phyloP scores from a whole-genome alignment of 2,113 vertebrate genomes.

The Cryptomyrus ogoouensis region DNA sequence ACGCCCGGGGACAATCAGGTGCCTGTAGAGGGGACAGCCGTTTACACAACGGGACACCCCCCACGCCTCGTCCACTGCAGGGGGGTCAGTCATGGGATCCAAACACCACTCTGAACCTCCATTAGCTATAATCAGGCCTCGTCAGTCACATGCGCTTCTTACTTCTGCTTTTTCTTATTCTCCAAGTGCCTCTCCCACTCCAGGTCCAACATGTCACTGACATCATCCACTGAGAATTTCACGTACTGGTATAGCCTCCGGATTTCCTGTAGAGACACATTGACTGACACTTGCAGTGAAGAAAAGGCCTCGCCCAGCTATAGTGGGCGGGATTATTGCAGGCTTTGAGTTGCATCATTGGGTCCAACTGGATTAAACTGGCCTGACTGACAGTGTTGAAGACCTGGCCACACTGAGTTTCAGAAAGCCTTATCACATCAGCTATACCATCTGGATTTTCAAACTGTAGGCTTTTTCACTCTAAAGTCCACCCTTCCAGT shows the following conservation, averaged over 20 bases:
- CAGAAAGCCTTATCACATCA: not conserved
- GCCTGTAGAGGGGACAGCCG: constrained; percentile 53
- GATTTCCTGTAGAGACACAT: constrained; percentile 69
- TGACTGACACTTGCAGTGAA: not conserved
- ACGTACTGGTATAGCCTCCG: constrained; percentile 86
- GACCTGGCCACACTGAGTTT: not conserved
- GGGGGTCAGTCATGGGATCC: not conserved
- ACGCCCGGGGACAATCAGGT: constrained; percentile 78
- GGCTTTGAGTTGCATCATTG: not conserved
- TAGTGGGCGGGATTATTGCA: not conserved
- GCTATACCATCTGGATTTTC: no score
- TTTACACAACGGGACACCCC: not conserved
- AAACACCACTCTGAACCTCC: not conserved
- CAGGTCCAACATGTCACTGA: constrained; percentile 85
- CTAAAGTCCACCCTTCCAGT: not conserved
- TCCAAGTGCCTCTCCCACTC: constrained; percentile 92
- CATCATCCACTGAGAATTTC: constrained; percentile 86
- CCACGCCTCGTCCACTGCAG: not conserved
- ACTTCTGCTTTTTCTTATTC: constrained; percentile 82
- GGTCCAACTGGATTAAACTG: not conserved
- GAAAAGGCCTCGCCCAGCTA: not conserved
- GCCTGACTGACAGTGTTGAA: not conserved
- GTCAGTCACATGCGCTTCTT: not conserved
- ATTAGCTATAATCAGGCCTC: not conserved
- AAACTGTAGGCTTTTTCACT: not conserved